Base-by-base conservation (phyloP, 2,888 invertebrate genomes). In the Cenopis cana region DNA sequence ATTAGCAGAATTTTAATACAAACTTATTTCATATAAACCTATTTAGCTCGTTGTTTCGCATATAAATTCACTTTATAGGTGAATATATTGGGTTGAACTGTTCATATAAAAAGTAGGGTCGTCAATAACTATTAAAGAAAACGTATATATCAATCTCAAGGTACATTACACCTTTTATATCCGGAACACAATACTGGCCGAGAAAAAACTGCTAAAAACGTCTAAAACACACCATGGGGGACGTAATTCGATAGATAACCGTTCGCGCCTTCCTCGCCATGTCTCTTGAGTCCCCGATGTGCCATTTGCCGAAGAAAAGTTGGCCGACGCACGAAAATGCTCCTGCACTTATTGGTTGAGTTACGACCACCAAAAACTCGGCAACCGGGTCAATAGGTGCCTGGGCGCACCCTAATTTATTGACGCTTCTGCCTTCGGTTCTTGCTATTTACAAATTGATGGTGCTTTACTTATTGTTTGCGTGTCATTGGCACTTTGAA, bases 361-460 rank as follows among this genome's bases (percentile, higher is more conserved):
- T 81, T 82, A 82, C 78, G 77, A 77, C 76, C 77, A 73, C 76
- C 77, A 78, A 80, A 66, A 82, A 81, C 78, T 78, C 77, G 79
- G 77, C 79, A 82, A 82, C 76, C 82, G 79, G 84, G 82, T 78
- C 82, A 80, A 80, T 80, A 78, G 85, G 81, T 81, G 80, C 78
- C 81, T 79, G 78, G 84, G 77, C 81, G 75, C 79, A 78, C 79
- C 78, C 77, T 79, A 78, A 79, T 83, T 81, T 82, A 82, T 79
- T 73, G 73, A 68, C 67, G 73, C 74, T 60, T 60, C 68, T 46
- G 60, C 66, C 61, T 67, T 61, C 67, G 71, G 60, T 66, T 55
- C 66, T 66, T 65, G 52, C 61, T 59, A 18, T 59, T 60, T 70
- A 41, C 65, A 70, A 66, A 70, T 66, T 70, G 70, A 66, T 66